Percentiles rank a stretch among this genome's conserved stretches.
Conservation (phyloP, 2,113 vertebrate genomes). For the Ploceus nigricollis region DNA sequence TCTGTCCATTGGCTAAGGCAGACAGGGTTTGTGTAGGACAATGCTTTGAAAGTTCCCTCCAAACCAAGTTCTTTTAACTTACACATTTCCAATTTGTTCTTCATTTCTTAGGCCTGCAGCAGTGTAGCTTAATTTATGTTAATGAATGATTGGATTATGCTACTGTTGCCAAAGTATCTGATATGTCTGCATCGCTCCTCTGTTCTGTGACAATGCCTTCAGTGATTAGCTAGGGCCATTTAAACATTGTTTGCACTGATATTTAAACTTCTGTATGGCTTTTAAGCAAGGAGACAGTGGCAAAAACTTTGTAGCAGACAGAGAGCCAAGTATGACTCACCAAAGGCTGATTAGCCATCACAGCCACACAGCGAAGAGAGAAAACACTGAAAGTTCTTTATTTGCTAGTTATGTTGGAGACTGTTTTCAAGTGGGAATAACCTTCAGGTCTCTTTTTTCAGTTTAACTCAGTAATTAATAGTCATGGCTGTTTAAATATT, state of each 20-base stretch:
- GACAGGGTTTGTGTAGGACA: conserved; percentile 7
- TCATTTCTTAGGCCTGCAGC: conserved; percentile 18
- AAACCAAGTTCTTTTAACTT: conserved; percentile 32
- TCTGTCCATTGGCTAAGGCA: background rate
- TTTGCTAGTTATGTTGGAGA: background rate
- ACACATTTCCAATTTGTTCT: conserved; percentile 35
- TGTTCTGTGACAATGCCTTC: conserved; percentile 52
- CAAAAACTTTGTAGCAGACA: conserved; percentile 10
- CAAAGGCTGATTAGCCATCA: background rate
- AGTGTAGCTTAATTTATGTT: conserved; percentile 55
- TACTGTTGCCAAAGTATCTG: conserved; percentile 28
- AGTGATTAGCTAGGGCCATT: conserved; percentile 45
- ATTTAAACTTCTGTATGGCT: background rate
- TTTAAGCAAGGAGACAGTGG: background rate
- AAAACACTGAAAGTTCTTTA: background rate
- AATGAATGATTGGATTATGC: conserved; percentile 48
- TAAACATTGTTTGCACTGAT: conserved; percentile 41
- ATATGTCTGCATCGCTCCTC: background rate
- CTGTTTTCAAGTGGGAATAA: background rate
- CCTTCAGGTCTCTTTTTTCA: background rate
- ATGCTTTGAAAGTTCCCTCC: background rate
- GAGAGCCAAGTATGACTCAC: background rate
- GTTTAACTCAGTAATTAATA: conserved; percentile 19
- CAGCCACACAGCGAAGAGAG: background rate
- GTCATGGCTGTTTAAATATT: background rate